Conservation (phyloP, 2,888 invertebrate species). For the Tipula unca region DNA sequence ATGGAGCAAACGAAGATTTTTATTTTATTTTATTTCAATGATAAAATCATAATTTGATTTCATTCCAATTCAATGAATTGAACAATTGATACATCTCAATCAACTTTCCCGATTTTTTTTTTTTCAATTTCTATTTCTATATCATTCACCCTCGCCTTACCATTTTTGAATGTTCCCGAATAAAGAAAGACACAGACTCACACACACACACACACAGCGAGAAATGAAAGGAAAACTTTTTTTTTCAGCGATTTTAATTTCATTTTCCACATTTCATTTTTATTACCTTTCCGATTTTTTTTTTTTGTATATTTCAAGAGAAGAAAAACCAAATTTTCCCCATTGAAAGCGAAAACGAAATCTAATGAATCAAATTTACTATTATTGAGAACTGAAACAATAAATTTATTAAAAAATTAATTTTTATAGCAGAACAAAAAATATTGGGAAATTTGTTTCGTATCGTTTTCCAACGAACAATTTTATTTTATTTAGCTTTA, state of each 20-base stretch:
- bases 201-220: neutral
- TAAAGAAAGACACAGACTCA: neutral
- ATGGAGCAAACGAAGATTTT: neutral
- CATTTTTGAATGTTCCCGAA: neutral
- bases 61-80: conserved; percentile 8
- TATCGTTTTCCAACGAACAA: neutral
- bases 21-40: neutral
- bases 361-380: conserved; percentile 4
- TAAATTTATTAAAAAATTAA: neutral
- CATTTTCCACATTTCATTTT: neutral
- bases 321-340: neutral
- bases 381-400: neutral
- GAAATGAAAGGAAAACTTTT: neutral
- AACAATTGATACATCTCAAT: conserved; percentile 14
- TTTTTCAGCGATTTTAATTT: neutral
- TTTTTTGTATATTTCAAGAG: neutral
- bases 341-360: neutral
- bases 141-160: neutral
- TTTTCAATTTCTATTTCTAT: neutral
- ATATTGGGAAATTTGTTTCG: neutral
- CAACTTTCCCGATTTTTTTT: neutral
- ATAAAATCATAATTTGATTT: conserved; percentile 14
- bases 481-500: neutral
- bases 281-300: neutral
- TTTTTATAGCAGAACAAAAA: neutral